Conservation (phyloP, 1,140 invertebrate species). For the Drosophila subobscura region DNA sequence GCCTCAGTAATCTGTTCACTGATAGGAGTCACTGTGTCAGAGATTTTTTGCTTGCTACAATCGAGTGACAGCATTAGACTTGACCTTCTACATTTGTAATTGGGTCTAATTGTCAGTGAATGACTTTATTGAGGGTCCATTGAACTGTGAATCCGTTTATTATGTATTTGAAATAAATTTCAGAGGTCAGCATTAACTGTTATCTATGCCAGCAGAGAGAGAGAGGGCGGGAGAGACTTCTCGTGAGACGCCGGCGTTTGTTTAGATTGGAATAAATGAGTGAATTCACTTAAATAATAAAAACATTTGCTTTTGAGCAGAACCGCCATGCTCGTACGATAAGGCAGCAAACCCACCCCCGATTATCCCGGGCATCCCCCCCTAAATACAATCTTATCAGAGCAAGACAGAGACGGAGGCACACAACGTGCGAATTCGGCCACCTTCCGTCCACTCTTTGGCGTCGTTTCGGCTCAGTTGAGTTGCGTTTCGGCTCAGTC, state of each 20-base stretch:
- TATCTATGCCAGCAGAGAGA: conserved; percentile 15
- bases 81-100: conserved; percentile 30
- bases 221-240: not conserved
- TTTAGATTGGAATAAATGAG: conserved; percentile 68
- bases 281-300: conserved; percentile 70
- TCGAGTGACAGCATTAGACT: not conserved
- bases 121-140: conserved; percentile 35
- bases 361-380: not conserved
- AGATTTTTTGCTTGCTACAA: no score
- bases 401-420: not conserved
- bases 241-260: conserved; percentile 44
- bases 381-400: conserved; percentile 68
- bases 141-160: conserved; percentile 15
- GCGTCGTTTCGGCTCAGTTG: conserved; percentile 4
- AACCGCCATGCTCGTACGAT: conserved; percentile 30
- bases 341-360: conserved; percentile 29
- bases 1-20: no score
- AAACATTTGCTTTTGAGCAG: conserved; percentile 50
- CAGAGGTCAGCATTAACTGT: conserved; percentile 36
- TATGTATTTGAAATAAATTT: conserved; percentile 28
- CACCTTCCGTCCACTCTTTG: conserved; percentile 19
- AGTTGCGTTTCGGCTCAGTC: no score
- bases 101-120: conserved; percentile 13
- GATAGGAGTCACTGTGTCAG: no score
- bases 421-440: conserved; percentile 41